Evolutionary conservation across 2,888 invertebrate genomes (phyloP).

Genomic region (Torymus aiolomorphi): DNA sequence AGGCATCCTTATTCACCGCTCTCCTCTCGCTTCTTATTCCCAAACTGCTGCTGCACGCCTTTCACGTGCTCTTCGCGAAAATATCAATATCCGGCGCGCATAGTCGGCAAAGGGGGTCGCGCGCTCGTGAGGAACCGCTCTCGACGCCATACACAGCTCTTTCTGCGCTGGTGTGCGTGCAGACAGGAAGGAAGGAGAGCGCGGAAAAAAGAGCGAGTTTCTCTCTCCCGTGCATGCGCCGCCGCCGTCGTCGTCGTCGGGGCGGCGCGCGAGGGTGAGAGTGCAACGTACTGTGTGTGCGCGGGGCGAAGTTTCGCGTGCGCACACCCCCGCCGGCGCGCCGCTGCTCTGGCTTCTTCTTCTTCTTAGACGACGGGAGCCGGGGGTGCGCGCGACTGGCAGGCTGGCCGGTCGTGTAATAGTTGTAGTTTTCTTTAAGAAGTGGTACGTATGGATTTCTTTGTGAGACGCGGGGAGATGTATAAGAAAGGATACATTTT

Average conservation of each 20-base stretch:
- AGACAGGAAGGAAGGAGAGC: slow-evolving; percentile 28
- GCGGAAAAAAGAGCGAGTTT: slow-evolving; percentile 60
- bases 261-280: slow-evolving; percentile 49
- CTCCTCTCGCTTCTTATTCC: too few species aligned
- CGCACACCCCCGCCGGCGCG: neutral
- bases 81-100: slow-evolving; percentile 25
- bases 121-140: neutral
- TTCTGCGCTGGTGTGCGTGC: neutral
- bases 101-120: neutral
- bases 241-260: too few species aligned
- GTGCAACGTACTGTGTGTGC: slow-evolving; percentile 30
- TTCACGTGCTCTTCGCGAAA: slow-evolving; percentile 12
- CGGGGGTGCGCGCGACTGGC: too few species aligned
- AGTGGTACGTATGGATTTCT: too few species aligned
- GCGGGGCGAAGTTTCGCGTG: neutral
- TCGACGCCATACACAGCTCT: neutral
- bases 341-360: neutral
- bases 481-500: too few species aligned
- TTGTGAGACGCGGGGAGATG: too few species aligned
- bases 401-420: too few species aligned
- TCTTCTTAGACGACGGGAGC: too few species aligned
- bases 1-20: too few species aligned
- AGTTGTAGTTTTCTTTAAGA: too few species aligned
- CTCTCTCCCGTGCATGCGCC: too few species aligned
- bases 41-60: too few species aligned